A percentile compares a stretch with the other conserved stretches of the same genome.
Conservation (phyloP, 2,888 invertebrate genomes). For the Plemyria rubiginata region DNA sequence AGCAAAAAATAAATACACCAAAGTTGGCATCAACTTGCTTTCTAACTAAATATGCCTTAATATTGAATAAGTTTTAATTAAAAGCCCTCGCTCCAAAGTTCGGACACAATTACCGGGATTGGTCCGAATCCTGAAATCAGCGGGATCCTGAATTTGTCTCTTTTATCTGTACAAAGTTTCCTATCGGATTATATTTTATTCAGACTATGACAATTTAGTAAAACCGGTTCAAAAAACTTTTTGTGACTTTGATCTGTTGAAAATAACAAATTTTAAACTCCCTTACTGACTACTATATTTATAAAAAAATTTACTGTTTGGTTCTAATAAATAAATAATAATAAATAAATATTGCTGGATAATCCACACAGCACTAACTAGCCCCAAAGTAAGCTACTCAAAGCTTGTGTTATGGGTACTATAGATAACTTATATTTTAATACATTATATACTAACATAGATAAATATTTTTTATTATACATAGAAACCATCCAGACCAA, state of each 20-base stretch:
- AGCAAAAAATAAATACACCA: background rate
- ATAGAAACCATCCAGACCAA: no score
- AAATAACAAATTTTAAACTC: no score
- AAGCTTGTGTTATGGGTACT: no score
- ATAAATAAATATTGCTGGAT: no score
- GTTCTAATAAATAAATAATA: no score
- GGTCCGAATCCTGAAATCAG: slow-evolving; percentile 52
- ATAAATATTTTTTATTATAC: no score
- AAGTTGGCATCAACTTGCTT: slow-evolving; percentile 7
- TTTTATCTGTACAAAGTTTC: slow-evolving; percentile 28
- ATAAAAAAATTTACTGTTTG: no score
- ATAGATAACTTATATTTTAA: no score
- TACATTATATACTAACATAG: no score
- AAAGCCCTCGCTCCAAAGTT: slow-evolving; percentile 69
- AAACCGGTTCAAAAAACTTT: background rate
- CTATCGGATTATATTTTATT: background rate
- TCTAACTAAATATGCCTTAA: slow-evolving; percentile 49
- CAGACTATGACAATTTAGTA: background rate
- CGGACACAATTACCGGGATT: slow-evolving; percentile 71
- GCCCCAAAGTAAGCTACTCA: no score
- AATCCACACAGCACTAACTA: no score
- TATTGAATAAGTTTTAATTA: slow-evolving; percentile 82
- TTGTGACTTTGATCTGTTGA: background rate
- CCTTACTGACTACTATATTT: no score
- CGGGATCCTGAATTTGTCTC: slow-evolving; percentile 46